Base-by-base conservation (phyloP, 2,888 invertebrate species). In the Tachystola acroxantha region DNA sequence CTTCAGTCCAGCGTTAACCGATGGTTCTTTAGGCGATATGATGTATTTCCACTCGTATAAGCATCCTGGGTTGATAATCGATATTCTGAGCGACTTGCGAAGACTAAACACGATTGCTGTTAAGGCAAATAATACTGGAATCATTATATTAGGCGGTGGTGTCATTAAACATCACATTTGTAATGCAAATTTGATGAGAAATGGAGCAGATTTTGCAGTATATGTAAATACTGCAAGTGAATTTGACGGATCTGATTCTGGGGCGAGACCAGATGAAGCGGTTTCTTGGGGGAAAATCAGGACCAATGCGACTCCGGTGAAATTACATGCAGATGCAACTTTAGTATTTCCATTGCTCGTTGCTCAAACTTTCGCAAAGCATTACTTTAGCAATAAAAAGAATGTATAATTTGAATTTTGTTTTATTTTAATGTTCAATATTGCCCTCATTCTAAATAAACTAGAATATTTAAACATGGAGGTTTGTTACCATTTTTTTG, bases 141-240 rank as follows among this genome's bases (percentile, higher is more conserved):
- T 99, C 91, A 93, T 99, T 25, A 97, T 99, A 43, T 77, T 99
- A 40, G 99, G 99, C 2, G 98, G 98, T 1, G 98, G 98, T 6
- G 86, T 99, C 0, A 89, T 99, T n/a, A 99, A 99, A 78, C 99
- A 99, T 82, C 99, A 99, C 68, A 98, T 99, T 53, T 98, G 97
- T 79, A 99, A 99, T 88, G 98, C 99, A 1, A 99, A 99, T 88
- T 89, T 99, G 37, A 99, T 99, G 99, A 90, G 99, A 52, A 99
- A 99, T 74, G 99, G 99, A 10, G 97, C 98, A 1, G 97, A 99
- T 74, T 99, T 89, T 80, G 90, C 97, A 0, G 97, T 99, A 0
- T 99, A 94, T 74, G 85, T 99, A 7, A 99, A 99, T 73, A 99
- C 99, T 0, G 94, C 93, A 0, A 92, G 94, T 19, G 99, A 99